Conservation (phyloP, 2,113 vertebrate genomes). For the Dicaeum eximium region DNA sequence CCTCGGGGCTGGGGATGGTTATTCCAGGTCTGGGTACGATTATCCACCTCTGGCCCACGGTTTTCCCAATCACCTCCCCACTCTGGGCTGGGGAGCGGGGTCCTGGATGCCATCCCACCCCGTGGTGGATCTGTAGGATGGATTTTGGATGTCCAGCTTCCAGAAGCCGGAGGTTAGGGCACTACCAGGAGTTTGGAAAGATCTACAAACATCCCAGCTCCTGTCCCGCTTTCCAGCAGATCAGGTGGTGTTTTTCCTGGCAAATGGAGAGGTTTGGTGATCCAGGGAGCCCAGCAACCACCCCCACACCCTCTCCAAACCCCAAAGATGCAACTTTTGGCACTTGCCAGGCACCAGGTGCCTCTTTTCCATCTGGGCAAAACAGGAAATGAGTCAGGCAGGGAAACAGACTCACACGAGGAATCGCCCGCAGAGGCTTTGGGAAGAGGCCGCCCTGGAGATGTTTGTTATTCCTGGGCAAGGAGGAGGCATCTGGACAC, state of each 20-base stretch:
- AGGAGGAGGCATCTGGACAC: not conserved
- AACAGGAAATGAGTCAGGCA: constrained; percentile 31
- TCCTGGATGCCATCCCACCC: not conserved
- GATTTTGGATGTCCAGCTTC: not conserved
- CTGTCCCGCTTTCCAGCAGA: not conserved
- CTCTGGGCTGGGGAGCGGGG: not conserved
- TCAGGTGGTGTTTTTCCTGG: constrained; percentile 4
- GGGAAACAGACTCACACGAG: not conserved
- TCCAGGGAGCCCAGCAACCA: not conserved
- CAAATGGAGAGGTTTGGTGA: not conserved
- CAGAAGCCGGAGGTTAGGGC: not conserved
- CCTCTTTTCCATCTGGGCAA: not conserved
- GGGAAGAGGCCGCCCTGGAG: not conserved
- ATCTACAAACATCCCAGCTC: not conserved
- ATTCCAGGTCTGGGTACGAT: not conserved
- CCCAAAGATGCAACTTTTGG: not conserved
- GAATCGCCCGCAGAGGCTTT: not conserved
- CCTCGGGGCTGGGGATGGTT: not conserved
- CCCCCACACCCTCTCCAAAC: not conserved
- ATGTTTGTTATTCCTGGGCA: not conserved
- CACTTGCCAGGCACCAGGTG: not conserved
- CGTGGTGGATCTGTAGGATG: rapidly evolving
- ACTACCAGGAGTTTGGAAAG: not conserved
- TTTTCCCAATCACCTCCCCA: rapidly evolving
- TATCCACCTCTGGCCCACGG: not conserved